These are phyloP conservation scores for Darwinula stevensoni DNA, from an alignment of 2,888 invertebrate genomes.

Conservation along the genomic window DNA sequence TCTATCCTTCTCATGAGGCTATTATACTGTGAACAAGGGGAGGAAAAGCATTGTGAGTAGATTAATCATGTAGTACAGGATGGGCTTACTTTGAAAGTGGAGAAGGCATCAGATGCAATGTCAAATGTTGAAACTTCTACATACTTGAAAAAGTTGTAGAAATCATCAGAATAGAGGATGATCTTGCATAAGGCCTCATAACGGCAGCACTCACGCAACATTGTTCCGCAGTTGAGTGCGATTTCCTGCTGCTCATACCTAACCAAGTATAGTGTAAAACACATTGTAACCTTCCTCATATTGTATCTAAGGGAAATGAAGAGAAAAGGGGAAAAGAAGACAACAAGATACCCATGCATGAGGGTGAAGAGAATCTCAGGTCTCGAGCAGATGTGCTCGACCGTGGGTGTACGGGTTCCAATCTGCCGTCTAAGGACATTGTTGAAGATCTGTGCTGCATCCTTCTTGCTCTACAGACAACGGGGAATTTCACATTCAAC, in stretches of 20 bases:
- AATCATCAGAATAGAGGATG: conserved; percentile 87
- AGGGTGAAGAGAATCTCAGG: conserved; percentile 87
- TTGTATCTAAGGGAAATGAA: background rate
- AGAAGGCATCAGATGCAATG: conserved; percentile 99
- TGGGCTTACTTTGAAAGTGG: conserved; percentile 99
- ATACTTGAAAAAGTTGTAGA: conserved; percentile 98
- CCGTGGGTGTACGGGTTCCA: conserved; percentile 86
- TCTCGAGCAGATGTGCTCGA: conserved; percentile 92
- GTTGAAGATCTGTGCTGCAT: conserved; percentile 97
- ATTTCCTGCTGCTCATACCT: conserved; percentile 97
- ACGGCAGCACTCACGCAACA: conserved; percentile 92
- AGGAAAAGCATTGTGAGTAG: background rate
- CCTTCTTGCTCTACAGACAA: conserved; percentile 66
- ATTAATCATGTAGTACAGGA: background rate
- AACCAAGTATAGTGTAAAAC: background rate
- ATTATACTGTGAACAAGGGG: too few species aligned
- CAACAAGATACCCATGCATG: conserved; percentile 49
- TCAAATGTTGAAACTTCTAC: conserved; percentile 99
- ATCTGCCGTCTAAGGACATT: conserved; percentile 95
- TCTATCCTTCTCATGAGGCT: too few species aligned
- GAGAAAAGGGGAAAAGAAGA: background rate
- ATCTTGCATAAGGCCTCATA: conserved; percentile 96
- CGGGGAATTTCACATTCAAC: too few species aligned
- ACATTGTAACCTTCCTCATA: background rate
- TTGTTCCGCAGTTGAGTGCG: conserved; percentile 92